phyloP scores from a whole-genome alignment of 2,113 vertebrate genomes.

The Heterocephalus glaber region DNA sequence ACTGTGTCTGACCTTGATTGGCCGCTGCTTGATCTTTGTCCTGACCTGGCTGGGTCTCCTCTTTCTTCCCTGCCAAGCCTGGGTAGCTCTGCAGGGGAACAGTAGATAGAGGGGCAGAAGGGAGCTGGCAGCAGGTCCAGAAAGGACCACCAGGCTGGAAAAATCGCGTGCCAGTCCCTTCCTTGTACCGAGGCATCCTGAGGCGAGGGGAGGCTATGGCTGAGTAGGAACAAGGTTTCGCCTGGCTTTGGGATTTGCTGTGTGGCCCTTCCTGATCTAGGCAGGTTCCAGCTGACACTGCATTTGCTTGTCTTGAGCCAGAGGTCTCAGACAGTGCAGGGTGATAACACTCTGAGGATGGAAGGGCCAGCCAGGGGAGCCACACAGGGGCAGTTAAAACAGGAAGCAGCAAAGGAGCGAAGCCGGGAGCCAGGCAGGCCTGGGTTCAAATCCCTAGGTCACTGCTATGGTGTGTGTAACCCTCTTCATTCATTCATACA shows the following conservation, averaged over 20 bases:
- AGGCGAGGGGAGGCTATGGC: background rate
- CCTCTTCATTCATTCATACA: background rate
- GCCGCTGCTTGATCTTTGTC: background rate
- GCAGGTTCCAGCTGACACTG: background rate
- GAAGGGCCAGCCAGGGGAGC: background rate
- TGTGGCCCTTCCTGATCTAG: background rate
- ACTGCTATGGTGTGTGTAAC: background rate
- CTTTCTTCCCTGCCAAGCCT: background rate
- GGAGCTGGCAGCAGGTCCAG: background rate
- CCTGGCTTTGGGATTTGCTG: background rate
- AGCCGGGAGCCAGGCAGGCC: background rate
- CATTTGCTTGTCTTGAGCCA: background rate
- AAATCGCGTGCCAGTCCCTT: accelerated
- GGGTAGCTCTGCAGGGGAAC: background rate
- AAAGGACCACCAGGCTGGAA: background rate
- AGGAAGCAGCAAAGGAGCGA: background rate
- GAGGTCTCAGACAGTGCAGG: background rate
- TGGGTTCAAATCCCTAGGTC: background rate
- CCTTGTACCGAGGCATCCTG: accelerated
- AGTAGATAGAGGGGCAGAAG: background rate
- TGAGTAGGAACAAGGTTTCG: background rate
- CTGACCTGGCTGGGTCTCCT: background rate
- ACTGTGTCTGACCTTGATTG: background rate
- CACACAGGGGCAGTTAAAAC: background rate
- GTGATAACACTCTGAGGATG: background rate